phyloP scores from a whole-genome alignment of 2,113 vertebrate species.

The Craseonycteris thonglongyai region DNA sequence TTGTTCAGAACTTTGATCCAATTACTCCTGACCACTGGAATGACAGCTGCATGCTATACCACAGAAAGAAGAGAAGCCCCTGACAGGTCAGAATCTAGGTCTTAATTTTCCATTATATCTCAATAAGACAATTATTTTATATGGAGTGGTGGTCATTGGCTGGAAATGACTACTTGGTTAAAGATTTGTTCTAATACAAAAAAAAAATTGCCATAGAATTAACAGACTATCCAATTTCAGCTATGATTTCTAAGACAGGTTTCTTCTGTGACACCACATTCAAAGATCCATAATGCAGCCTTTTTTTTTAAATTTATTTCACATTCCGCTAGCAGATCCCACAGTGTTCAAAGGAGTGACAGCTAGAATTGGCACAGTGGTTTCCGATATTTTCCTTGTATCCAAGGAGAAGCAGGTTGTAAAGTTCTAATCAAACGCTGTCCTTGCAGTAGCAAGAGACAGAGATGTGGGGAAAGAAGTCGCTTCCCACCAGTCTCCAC shows the following conservation, averaged over 20 bases:
- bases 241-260: constrained; percentile 67
- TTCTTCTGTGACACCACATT: constrained; percentile 63
- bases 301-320: constrained; percentile 65
- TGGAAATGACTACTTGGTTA: constrained; percentile 22
- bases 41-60: neutral
- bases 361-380: constrained; percentile 68
- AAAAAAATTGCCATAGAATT: constrained; percentile 53
- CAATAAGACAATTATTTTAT: neutral
- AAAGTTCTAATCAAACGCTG: constrained; percentile 70
- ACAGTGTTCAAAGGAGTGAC: constrained; percentile 69
- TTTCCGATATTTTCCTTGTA: constrained; percentile 69
- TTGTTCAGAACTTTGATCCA: neutral
- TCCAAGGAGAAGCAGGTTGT: constrained; percentile 68
- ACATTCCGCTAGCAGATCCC: constrained; percentile 63
- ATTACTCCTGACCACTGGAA: neutral
- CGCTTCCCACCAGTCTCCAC: constrained; percentile 44
- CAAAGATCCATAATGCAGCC: constrained; percentile 59
- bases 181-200: constrained; percentile 47
- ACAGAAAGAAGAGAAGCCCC: neutral
- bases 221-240: constrained; percentile 59
- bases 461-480: neutral
- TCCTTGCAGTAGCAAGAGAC: constrained; percentile 32
- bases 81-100: neutral
- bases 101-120: neutral
- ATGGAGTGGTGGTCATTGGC: neutral